phyloP scores from a whole-genome alignment of 2,888 invertebrate species.

The Diogma glabrata region DNA sequence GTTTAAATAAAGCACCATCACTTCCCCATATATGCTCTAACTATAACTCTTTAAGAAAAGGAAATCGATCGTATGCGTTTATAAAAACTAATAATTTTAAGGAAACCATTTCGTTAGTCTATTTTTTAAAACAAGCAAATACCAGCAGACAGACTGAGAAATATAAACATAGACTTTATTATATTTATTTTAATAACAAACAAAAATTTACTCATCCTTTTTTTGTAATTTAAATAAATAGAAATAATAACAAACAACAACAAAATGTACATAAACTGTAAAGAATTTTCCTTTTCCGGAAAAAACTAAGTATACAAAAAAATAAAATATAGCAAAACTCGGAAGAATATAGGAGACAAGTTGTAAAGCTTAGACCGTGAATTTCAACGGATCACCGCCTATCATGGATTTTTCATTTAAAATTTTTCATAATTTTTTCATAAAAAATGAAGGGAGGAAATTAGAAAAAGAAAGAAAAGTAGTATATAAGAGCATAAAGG shows the following conservation, averaged over 20 bases:
- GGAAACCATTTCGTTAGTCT: no score
- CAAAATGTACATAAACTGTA: slow-evolving; percentile 2
- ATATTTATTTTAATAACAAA: slow-evolving; percentile 1
- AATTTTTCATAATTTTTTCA: no score
- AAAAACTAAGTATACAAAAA: slow-evolving; percentile 1
- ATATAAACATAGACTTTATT: slow-evolving; percentile 6
- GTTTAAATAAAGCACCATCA: no score
- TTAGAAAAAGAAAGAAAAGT: no score
- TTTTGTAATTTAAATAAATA: background rate
- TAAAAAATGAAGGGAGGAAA: no score
- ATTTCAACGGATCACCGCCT: slow-evolving; percentile 9
- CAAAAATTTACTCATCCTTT: slow-evolving; percentile 1
- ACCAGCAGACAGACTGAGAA: slow-evolving; percentile 5
- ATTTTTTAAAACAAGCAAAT: no score
- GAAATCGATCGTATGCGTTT: no score
- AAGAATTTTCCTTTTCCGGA: slow-evolving; percentile 5
- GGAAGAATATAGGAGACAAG: slow-evolving; percentile 6
- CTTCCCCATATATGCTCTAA: no score
- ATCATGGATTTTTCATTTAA: slow-evolving; percentile 6
- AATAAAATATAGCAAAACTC: background rate
- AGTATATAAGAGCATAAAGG: no score
- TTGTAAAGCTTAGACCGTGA: slow-evolving; percentile 8
- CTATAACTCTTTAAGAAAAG: no score
- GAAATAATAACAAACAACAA: slow-evolving; percentile 1
- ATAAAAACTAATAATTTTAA: no score